A percentile compares a stretch with the other conserved stretches of the same genome.
Conservation (phyloP, 2,888 invertebrate species). For the Rhyacophila evoluta region DNA sequence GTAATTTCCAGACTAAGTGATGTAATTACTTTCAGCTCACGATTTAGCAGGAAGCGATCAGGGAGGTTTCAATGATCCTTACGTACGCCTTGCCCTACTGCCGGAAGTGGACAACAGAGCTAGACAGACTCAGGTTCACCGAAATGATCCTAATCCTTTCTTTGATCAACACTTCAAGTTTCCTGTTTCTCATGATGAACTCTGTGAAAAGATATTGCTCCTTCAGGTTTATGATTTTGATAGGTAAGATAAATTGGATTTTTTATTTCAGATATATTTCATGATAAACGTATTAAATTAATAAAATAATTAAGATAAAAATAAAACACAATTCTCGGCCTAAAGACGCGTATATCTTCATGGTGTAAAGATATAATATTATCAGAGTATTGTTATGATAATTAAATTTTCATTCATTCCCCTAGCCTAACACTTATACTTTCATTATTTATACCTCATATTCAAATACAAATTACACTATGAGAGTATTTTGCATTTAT, state of each 20-base stretch:
- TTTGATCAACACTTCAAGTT: conserved; percentile 95
- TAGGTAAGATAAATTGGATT: conserved; percentile 63
- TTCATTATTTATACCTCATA: too few species aligned
- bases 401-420: too few species aligned
- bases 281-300: too few species aligned
- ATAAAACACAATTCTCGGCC: too few species aligned
- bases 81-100: conserved; percentile 82
- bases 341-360: too few species aligned
- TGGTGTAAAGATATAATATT: too few species aligned
- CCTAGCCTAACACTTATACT: too few species aligned
- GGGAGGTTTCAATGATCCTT: conserved; percentile 91
- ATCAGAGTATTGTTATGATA: too few species aligned
- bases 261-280: too few species aligned
- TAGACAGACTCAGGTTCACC: conserved; percentile 86
- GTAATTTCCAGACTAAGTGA: not conserved
- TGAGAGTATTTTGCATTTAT: too few species aligned
- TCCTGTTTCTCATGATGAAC: conserved; percentile 89
- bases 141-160: conserved; percentile 87
- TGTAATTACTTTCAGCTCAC: conserved; percentile 71
- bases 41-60: conserved; percentile 86
- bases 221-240: conserved; percentile 78
- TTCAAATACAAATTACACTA: too few species aligned
- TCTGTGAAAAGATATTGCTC: conserved; percentile 81
- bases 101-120: conserved; percentile 89
- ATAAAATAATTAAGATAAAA: too few species aligned